A percentile compares a stretch with the other conserved stretches of the same genome.
phyloP scores from a whole-genome alignment of 1,140 invertebrate species.

The Tribolium madens region DNA sequence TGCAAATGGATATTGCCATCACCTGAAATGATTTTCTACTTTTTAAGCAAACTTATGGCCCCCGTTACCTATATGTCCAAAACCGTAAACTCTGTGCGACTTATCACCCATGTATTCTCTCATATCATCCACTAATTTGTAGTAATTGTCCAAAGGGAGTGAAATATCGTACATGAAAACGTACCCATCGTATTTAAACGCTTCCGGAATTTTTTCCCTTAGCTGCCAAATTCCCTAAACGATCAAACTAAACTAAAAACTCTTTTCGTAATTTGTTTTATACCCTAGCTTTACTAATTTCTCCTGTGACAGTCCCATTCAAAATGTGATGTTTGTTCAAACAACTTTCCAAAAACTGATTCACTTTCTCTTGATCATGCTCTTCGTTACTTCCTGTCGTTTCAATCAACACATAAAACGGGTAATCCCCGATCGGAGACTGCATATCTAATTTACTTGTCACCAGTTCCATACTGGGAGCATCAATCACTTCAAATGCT shows the following conservation, averaged over 20 bases:
- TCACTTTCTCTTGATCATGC: slow-evolving; percentile 91
- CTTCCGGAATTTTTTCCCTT: slow-evolving; percentile 86
- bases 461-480: slow-evolving; percentile 72
- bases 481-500: slow-evolving; percentile 93
- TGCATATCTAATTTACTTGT: slow-evolving; percentile 72
- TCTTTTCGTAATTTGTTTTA: neutral
- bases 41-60: too few relatives aligned
- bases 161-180: slow-evolving; percentile 97
- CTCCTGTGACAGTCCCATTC: slow-evolving; percentile 87
- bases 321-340: slow-evolving; percentile 78
- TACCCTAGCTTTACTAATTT: slow-evolving; percentile 67
- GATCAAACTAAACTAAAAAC: neutral
- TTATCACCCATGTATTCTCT: slow-evolving; percentile 71
- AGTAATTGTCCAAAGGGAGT: slow-evolving; percentile 84
- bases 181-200: slow-evolving; percentile 84
- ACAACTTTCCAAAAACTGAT: slow-evolving; percentile 79
- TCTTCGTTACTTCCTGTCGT: slow-evolving; percentile 84
- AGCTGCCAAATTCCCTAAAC: slow-evolving; percentile 84
- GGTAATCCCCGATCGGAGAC: slow-evolving; percentile 74
- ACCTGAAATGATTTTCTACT: slow-evolving; percentile 68
- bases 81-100: slow-evolving; percentile 80
- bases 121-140: slow-evolving; percentile 82
- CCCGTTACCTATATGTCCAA: slow-evolving; percentile 92
- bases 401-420: slow-evolving; percentile 93
- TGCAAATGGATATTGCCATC: slow-evolving; percentile 95